phyloP scores from a whole-genome alignment of 2,797 vertebrate species.

The Enteromius treurensis region DNA sequence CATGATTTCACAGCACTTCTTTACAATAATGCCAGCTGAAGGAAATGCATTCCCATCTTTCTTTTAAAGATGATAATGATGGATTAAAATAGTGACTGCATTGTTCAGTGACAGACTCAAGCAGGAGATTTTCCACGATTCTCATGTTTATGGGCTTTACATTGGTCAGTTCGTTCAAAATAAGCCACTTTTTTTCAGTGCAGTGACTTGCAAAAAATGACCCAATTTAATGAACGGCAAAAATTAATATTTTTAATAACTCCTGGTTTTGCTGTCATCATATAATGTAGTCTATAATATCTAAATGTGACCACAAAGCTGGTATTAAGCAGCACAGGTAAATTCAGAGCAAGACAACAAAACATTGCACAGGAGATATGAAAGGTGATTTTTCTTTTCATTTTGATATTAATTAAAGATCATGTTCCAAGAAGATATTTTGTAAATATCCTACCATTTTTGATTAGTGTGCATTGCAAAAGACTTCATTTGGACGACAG shows the following conservation, averaged over 20 bases:
- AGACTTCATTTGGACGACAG: neutral
- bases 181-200: neutral
- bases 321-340: neutral
- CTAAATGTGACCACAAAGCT: neutral
- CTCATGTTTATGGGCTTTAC: neutral
- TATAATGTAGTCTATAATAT: neutral
- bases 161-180: neutral
- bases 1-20: constrained; percentile 1
- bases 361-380: neutral
- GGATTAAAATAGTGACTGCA: neutral
- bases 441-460: neutral
- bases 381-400: no score
- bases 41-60: neutral
- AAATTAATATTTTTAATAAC: neutral
- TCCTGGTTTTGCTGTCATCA: neutral
- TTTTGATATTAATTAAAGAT: neutral
- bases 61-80: neutral
- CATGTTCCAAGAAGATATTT: neutral
- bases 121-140: neutral
- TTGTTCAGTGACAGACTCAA: neutral
- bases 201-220: neutral
- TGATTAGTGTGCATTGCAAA: neutral
- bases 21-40: neutral
- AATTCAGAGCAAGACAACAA: neutral
- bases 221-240: neutral